A percentile compares a stretch with the other conserved stretches of the same genome.
Evolutionary conservation across 2,797 vertebrate species (phyloP).

Genomic region (Hydrophis major): DNA sequence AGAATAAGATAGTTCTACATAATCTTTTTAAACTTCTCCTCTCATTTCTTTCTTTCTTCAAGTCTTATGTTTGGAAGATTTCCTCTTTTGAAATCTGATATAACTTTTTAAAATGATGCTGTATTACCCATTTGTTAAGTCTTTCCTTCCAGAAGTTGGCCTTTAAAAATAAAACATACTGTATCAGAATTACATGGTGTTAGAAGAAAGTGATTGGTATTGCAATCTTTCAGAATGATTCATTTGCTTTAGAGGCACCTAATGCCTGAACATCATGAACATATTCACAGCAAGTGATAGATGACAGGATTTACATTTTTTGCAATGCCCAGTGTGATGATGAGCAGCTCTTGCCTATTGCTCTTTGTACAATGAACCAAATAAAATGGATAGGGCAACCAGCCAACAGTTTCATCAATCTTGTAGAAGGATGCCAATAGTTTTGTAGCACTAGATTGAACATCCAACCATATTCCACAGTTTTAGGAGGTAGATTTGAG

Average conservation of each 20-base stretch:
- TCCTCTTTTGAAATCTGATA: background rate
- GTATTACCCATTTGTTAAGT: background rate
- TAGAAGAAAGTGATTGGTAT: background rate
- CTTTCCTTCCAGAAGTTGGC: background rate
- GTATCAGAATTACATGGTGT: background rate
- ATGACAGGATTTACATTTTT: background rate
- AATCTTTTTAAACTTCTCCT: background rate
- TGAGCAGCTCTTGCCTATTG: background rate
- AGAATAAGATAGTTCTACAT: background rate
- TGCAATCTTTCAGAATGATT: background rate
- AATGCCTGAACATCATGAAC: background rate
- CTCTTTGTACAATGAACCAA: background rate
- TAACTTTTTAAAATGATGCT: background rate
- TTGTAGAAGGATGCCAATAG: constrained; percentile 17
- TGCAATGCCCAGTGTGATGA: background rate
- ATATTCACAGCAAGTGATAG: constrained; percentile 5
- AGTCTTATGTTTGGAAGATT: background rate
- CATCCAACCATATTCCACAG: background rate
- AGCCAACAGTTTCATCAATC: background rate
- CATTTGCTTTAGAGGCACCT: background rate
- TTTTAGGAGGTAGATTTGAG: background rate
- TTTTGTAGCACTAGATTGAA: constrained; percentile 11
- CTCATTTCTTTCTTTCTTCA: background rate
- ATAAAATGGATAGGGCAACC: background rate
- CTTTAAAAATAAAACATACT: background rate